Percentiles rank a stretch among this genome's conserved stretches.
Evolutionary conservation across 2,888 invertebrate genomes (phyloP).

Genomic region (Agelastica alni): DNA sequence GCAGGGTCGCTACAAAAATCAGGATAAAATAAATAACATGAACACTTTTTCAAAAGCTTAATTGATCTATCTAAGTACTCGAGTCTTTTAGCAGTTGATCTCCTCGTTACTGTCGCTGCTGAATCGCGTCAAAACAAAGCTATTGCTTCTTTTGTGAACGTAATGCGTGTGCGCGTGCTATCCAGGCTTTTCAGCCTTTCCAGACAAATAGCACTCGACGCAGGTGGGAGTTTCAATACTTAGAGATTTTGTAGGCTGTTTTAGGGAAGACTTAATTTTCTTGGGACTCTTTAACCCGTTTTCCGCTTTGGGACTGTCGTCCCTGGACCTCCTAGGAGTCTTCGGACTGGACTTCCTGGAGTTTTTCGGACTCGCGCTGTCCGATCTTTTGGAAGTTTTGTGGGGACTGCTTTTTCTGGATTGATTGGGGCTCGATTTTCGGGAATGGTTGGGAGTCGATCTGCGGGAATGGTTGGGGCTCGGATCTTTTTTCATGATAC

Average conservation of each 20-base stretch:
- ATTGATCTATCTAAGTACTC: slow-evolving; percentile 20
- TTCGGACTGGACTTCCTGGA: slow-evolving; percentile 38
- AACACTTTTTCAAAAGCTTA: slow-evolving; percentile 8
- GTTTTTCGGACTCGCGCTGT: slow-evolving; percentile 36
- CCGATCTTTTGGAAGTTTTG: slow-evolving; percentile 32
- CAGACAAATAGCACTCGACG: slow-evolving; percentile 73
- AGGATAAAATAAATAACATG: slow-evolving; percentile 29
- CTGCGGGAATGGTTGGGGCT: slow-evolving; percentile 38
- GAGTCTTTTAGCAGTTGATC: slow-evolving; percentile 47
- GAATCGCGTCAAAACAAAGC: slow-evolving; percentile 38
- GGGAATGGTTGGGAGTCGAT: slow-evolving; percentile 39
- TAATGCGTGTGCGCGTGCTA: slow-evolving; percentile 44
- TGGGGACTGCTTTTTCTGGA: slow-evolving; percentile 37
- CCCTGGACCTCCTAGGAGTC: slow-evolving; percentile 47
- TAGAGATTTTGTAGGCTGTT: slow-evolving; percentile 59
- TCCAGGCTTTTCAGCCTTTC: slow-evolving; percentile 58
- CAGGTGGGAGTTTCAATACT: slow-evolving; percentile 73
- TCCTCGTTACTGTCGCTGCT: slow-evolving; percentile 43
- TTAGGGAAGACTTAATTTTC: slow-evolving; percentile 53
- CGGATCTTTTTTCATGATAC: slow-evolving; percentile 39
- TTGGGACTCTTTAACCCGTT: slow-evolving; percentile 43
- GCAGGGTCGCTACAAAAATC: slow-evolving; percentile 42
- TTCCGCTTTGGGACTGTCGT: slow-evolving; percentile 38
- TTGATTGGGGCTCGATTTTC: slow-evolving; percentile 34
- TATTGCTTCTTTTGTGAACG: slow-evolving; percentile 34